These are phyloP conservation scores for Dryoscopus gambensis DNA, from an alignment of 2,113 vertebrate genomes.

Conservation along the genomic window DNA sequence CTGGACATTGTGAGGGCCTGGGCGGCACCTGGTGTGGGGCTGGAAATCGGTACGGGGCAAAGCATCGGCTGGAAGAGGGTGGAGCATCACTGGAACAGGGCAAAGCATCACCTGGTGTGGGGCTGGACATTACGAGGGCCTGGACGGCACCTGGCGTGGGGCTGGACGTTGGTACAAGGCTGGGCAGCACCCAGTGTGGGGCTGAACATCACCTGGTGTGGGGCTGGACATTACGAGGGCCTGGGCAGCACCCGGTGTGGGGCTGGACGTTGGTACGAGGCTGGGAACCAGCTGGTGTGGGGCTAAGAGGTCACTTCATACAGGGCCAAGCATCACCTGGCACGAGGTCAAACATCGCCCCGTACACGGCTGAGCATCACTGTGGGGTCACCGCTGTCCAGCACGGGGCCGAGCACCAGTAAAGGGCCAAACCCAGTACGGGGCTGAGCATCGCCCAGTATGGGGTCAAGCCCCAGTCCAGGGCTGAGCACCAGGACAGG, in stretches of 20 bases:
- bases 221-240: no score
- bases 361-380: neutral
- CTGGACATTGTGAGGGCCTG: no score
- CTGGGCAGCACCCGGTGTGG: no score
- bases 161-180: neutral
- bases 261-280: neutral
- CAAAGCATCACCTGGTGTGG: no score
- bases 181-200: fast-evolving
- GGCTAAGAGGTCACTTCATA: neutral
- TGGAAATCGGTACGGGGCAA: no score
- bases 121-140: no score
- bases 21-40: no score
- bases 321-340: neutral
- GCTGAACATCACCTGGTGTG: no score
- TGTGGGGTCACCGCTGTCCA: neutral
- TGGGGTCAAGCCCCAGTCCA: neutral
- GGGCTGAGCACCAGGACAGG: neutral
- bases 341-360: neutral
- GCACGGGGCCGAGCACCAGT: no score
- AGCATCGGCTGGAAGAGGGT: no score
- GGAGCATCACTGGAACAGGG: neutral
- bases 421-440: fast-evolving
- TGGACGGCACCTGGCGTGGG: neutral
- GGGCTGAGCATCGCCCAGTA: fast-evolving
- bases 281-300: no score